Base-by-base conservation (phyloP, 1,140 invertebrate species). In the Drosophila cardini region DNA sequence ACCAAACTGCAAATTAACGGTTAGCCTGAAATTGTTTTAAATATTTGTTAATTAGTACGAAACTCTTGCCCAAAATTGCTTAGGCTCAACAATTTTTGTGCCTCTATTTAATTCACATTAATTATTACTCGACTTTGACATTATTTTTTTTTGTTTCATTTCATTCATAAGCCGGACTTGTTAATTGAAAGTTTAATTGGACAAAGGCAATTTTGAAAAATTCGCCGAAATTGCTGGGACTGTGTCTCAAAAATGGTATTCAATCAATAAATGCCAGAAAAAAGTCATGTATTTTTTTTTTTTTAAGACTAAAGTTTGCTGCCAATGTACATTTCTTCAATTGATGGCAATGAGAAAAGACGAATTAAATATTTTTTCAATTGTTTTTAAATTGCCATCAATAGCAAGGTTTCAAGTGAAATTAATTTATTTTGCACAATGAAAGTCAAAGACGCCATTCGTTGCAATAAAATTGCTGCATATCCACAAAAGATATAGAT, bases 351-450 rank as follows among this genome's bases (percentile, higher is more conserved):
- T 70, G 69, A 80, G 58, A 36, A 65, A 43, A 55, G 61, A 16
- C 70, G 45, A 77, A 85, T 90, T 78, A 78, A 84, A 89, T 90
- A 75, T 69, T 68, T 78, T 1, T 50, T 89, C 84, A 89, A 89
- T 89, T 89, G 84, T 80, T 81, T 89, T 90, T 84, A 80, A 89
- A 85, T 89, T 90, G 85, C 74, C 77, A 67, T 90, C 84, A 89
- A 89, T 89, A 85, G 82, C 84, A 76, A 89, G 84, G 84, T 77
- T 70, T 68, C 65, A 89, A 89, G 80, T 87, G 80, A 89, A 87
- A 89, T 89, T 80, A 89, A 87, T 87, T 89, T 80, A 89, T 89
- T 86, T 84, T 84, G 74, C 80, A 90, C 74, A 89, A 73, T 60
- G 67, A 84, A 90, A 84, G 80, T 72, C 77, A 80, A 80, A 80